phyloP scores from a whole-genome alignment of 2,888 invertebrate genomes.

The Poecilobothrus nobilitatus region DNA sequence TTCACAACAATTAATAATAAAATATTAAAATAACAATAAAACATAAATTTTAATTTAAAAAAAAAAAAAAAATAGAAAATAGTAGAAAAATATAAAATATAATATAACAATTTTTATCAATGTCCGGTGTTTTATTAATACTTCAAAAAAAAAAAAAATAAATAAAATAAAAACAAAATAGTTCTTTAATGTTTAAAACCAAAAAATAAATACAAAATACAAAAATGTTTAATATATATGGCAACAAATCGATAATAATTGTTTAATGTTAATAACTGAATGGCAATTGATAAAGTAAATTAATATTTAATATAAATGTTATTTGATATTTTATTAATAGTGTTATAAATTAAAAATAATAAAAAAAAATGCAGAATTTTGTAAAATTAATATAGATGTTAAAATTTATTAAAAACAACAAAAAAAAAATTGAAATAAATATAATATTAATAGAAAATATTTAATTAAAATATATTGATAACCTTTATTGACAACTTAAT shows the following conservation, averaged over 20 bases:
- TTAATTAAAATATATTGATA: no score
- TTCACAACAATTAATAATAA: no score
- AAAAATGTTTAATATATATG: background rate
- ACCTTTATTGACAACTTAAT: no score
- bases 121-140: background rate
- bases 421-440: no score
- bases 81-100: background rate
- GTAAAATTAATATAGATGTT: no score
- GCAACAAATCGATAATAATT: background rate
- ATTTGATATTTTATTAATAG: no score
- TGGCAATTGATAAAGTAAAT: background rate
- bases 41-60: background rate
- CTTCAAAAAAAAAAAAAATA: background rate
- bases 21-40: background rate
- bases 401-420: no score
- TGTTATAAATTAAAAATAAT: no score
- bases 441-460: no score
- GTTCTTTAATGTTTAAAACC: background rate
- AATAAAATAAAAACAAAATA: background rate
- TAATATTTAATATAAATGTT: background rate
- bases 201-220: background rate
- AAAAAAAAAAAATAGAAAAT: background rate
- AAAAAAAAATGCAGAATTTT: no score
- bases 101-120: background rate
- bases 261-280: background rate